phyloP scores from a whole-genome alignment of 2,888 invertebrate genomes.

The Nemurella pictetii region DNA sequence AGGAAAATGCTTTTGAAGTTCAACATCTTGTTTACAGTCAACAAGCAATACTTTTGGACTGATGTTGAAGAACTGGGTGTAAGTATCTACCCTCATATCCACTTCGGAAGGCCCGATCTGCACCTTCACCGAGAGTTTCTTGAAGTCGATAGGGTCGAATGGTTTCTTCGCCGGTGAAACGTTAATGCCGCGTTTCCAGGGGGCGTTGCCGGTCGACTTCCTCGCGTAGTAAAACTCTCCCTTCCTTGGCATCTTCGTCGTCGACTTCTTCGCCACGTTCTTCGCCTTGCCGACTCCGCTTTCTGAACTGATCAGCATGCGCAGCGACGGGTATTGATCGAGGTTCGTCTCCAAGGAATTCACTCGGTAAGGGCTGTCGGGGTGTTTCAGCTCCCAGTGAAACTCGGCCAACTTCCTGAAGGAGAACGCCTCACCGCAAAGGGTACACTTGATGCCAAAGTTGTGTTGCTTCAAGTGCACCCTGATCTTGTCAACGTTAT shows the following conservation, averaged over 20 bases:
- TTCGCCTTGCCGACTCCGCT: slow-evolving; percentile 27
- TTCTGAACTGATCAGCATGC: neutral
- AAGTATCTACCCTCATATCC: neutral
- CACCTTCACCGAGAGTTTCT: slow-evolving; percentile 52
- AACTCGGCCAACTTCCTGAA: neutral
- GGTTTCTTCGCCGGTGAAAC: neutral
- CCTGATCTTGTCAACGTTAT: slow-evolving; percentile 48
- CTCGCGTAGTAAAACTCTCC: slow-evolving; percentile 47
- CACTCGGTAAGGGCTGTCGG: slow-evolving; percentile 9
- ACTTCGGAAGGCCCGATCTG: neutral
- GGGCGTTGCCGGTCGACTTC: slow-evolving; percentile 57
- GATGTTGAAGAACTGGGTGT: neutral
- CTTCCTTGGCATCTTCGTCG: slow-evolving; percentile 47
- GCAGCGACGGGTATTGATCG: neutral
- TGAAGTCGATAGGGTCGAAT: slow-evolving; percentile 48
- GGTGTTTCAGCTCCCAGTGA: neutral
- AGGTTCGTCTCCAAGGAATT: neutral
- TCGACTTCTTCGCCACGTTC: slow-evolving; percentile 54
- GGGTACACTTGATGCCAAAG: slow-evolving; percentile 52
- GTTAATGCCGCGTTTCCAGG: neutral
- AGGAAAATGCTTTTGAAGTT: too few species aligned
- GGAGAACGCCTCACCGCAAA: slow-evolving; percentile 47
- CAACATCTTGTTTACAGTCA: neutral
- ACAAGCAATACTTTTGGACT: neutral
- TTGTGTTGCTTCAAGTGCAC: slow-evolving; percentile 54